These are phyloP conservation scores for Limnothrissa miodon DNA, from an alignment of 2,113 vertebrate genomes.

Conservation along the genomic window DNA sequence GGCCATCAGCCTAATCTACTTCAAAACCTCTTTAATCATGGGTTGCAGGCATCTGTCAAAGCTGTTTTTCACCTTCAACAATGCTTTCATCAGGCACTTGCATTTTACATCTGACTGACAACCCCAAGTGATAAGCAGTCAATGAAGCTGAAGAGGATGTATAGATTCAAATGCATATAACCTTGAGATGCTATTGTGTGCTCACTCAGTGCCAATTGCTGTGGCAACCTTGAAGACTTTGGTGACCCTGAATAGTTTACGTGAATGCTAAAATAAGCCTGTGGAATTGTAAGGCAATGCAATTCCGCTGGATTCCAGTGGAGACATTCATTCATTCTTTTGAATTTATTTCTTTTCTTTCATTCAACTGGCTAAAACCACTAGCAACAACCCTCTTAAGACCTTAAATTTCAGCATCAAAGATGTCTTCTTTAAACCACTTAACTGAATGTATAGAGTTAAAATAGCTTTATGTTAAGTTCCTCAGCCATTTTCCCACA, in stretches of 20 bases:
- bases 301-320: not conserved
- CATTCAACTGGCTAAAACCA: not conserved
- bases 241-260: not conserved
- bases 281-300: not conserved
- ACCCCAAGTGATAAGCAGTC: not conserved
- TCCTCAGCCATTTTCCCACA: not conserved
- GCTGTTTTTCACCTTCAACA: not conserved
- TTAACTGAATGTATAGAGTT: not conserved
- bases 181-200: not conserved
- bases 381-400: not conserved
- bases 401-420: not conserved
- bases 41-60: not conserved
- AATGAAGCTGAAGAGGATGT: not conserved
- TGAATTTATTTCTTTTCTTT: not conserved
- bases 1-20: conserved; percentile 62
- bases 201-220: not conserved
- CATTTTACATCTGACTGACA: not conserved
- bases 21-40: conserved; percentile 44
- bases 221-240: not conserved
- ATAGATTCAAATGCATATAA: not conserved
- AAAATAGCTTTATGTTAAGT: conserved; percentile 22
- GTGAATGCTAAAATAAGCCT: not conserved
- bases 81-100: not conserved
- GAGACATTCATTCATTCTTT: not conserved
- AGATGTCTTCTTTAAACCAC: not conserved